phyloP scores from a whole-genome alignment of 2,797 vertebrate species.

The Etheostoma nigrum region DNA sequence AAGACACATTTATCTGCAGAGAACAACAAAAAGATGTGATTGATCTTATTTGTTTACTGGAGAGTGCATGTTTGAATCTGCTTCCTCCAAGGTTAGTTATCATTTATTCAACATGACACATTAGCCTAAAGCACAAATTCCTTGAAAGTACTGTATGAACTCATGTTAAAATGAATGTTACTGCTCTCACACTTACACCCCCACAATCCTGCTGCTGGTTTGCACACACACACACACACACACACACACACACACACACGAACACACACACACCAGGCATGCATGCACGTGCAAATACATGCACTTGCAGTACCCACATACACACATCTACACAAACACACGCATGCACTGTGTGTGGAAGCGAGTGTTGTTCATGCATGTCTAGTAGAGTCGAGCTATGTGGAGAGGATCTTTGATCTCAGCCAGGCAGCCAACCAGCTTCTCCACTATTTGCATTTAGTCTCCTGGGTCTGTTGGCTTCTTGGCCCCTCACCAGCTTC shows the following conservation, averaged over 20 bases:
- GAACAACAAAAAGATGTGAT: slow-evolving; percentile 18
- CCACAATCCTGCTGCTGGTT: slow-evolving; percentile 46
- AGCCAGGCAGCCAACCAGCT: slow-evolving; percentile 72
- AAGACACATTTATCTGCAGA: slow-evolving; percentile 7
- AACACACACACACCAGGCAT: not conserved
- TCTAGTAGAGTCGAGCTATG: slow-evolving; percentile 75
- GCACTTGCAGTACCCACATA: slow-evolving; percentile 17
- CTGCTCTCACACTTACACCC: slow-evolving; percentile 47
- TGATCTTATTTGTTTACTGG: slow-evolving; percentile 57
- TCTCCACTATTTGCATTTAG: slow-evolving; percentile 76
- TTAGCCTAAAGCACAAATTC: slow-evolving; percentile 74
- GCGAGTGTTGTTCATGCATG: slow-evolving; percentile 76
- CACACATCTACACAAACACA: slow-evolving; percentile 67
- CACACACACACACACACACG: slow-evolving; percentile 8
- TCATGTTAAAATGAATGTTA: slow-evolving; percentile 61
- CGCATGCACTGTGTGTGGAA: slow-evolving; percentile 62
- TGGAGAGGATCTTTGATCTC: slow-evolving; percentile 79
- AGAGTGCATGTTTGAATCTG: slow-evolving; percentile 28
- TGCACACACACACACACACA: slow-evolving; percentile 50
- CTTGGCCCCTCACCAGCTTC: slow-evolving; percentile 79
- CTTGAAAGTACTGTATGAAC: slow-evolving; percentile 74
- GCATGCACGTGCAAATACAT: slow-evolving; percentile 22
- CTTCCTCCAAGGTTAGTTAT: slow-evolving; percentile 57
- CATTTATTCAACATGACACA: slow-evolving; percentile 65
- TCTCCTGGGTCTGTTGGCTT: slow-evolving; percentile 78